Conservation (phyloP, 1,140 invertebrate genomes). For the Platorchestia sp. region DNA sequence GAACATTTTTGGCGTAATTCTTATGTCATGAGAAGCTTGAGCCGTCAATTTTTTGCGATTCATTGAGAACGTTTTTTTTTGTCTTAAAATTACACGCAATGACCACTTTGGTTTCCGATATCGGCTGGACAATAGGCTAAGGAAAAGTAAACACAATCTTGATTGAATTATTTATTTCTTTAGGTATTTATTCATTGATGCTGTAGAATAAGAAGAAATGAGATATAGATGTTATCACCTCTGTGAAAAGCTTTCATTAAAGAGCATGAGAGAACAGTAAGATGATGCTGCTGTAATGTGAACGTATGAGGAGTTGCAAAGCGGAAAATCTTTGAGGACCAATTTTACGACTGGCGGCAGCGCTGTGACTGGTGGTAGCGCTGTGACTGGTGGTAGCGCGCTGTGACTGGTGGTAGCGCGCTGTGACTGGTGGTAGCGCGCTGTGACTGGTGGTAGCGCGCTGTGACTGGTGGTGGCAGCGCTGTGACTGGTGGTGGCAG, state of each 20-base stretch:
- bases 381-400: not conserved
- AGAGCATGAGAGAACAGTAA: not conserved
- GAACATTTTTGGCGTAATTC: too few species aligned
- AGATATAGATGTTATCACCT: not conserved
- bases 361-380: not conserved
- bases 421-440: not conserved
- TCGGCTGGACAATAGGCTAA: too few species aligned
- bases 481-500: not conserved
- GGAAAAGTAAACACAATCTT: not conserved
- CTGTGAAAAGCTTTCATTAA: not conserved
- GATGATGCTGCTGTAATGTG: not conserved
- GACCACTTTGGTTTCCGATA: too few species aligned
- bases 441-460: not conserved
- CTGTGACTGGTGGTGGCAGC: not conserved
- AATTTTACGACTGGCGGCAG: not conserved
- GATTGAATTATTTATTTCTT: slow-evolving; percentile 1
- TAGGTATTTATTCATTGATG: not conserved
- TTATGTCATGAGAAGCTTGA: too few species aligned
- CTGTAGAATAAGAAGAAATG: not conserved
- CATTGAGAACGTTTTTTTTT: too few species aligned
- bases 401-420: not conserved
- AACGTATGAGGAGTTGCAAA: not conserved
- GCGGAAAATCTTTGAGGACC: not conserved
- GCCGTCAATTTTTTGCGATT: too few species aligned
- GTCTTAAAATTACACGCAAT: too few species aligned